Percentiles rank a stretch among this genome's conserved stretches.
Conservation (phyloP, 35 echinoderm and acorn worm species). For the Ptychodera flava region DNA sequence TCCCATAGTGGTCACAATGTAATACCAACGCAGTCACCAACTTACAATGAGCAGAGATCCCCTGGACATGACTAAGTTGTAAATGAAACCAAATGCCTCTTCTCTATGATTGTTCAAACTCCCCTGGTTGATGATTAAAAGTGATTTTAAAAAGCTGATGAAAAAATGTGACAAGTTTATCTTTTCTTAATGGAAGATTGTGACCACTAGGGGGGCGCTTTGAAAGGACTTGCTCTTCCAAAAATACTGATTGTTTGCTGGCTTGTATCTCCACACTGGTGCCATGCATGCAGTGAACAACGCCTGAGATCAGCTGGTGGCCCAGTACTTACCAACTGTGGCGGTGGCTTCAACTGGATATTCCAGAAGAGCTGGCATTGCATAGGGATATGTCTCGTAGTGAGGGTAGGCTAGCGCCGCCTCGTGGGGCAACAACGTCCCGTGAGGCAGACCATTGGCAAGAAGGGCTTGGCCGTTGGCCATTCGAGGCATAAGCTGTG, state of each 20-base stretch:
- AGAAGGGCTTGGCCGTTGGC: background rate
- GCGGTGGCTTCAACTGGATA: background rate
- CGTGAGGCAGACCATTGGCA: background rate
- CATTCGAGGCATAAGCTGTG: background rate
- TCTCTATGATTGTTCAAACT: no score
- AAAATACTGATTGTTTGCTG: background rate
- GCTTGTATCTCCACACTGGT: background rate
- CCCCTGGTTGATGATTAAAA: no score
- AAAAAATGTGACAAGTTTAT: no score
- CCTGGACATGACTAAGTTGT: no score
- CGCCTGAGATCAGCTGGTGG: background rate
- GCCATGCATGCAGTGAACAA: background rate
- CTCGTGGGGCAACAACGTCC: background rate
- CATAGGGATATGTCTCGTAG: background rate
- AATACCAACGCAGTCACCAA: background rate
- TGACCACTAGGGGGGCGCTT: background rate
- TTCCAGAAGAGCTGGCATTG: background rate
- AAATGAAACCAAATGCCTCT: no score
- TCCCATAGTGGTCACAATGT: background rate
- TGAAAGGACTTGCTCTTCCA: background rate
- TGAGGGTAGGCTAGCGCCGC: background rate
- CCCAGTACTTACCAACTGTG: background rate
- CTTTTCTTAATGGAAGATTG: no score
- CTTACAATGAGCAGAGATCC: background rate
- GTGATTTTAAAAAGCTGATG: no score